Evolutionary conservation across 1,140 invertebrate genomes (phyloP), one percentile per base, ranked within the genome.

Genomic region (Drosophila orosa): DNA sequence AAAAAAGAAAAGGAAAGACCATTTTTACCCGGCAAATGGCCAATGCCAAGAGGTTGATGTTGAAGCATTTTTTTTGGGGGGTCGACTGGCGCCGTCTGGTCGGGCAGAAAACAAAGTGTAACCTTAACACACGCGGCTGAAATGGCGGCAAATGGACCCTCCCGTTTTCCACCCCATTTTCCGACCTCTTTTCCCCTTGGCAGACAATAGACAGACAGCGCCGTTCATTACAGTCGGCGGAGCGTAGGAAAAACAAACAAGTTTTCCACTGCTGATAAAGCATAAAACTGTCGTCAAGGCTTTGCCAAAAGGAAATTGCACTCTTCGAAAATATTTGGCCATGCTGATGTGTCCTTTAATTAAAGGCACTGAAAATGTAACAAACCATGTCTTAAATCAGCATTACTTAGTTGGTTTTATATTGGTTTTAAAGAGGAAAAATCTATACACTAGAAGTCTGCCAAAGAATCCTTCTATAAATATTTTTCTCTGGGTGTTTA

Each of bases 81-180:
- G 72, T 71, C 74, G 45, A 37, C 35, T 74, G 83, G 77, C 84
- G 84, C 80, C 84, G 84, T 87, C 84, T 87, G 55, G 84, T 67
- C 84, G 84, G 39, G 50, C 57, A 44, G 63, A 77, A 75, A 83
- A 74, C 65, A 90, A 75, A 78, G 19, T 89, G 73, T 84, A 87
- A 87, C 84, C 84, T 89, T 87, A 89, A 89, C 80, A 89, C 72
- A 84, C 68, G 56, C 73, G 61, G 54, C 63, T 44, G 61, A n/a
- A 47, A 47, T 47, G 44, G 24, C 24, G 44, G 24, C 48, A 7
- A 42, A 45, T 19, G 48, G 45, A 19, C 61, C 39, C 24, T 12
- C n/a, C 13, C 22, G 25, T 31, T 17, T 39, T 37, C 40, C 40
- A 13, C 33, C 24, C 24, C 33, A 10, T 37, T 33, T 35, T 57